Conservation (phyloP, 2,113 vertebrate species). For the Nannobrachium achirus region DNA sequence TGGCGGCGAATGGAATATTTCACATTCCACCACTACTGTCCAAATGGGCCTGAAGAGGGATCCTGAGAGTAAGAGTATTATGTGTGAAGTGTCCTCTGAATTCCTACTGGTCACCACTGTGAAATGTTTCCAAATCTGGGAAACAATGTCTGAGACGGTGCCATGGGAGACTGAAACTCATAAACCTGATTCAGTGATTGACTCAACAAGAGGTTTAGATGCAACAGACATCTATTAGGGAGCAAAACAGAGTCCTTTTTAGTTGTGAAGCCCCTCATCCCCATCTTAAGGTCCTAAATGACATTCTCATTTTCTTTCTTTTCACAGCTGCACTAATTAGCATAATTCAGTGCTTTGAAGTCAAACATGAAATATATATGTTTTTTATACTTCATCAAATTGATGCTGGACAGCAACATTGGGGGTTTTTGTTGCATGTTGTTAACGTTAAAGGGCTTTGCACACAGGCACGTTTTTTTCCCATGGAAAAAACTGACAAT, state of each 20-base stretch:
- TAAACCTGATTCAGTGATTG: constrained; percentile 12
- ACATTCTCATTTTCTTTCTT: neutral
- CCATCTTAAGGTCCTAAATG: neutral
- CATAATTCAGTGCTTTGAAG: neutral
- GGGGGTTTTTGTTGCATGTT: neutral
- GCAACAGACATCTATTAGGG: constrained; percentile 3
- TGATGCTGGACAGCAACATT: neutral
- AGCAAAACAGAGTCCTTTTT: constrained; percentile 12
- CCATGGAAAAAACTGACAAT: too few species aligned
- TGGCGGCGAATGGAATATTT: constrained; percentile 69
- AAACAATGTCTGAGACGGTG: constrained; percentile 44
- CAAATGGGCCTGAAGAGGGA: constrained; percentile 58
- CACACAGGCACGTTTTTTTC: too few species aligned
- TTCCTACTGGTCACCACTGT: constrained; percentile 46
- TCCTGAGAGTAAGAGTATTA: constrained; percentile 54
- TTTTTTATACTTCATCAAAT: neutral
- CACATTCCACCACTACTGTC: constrained; percentile 66
- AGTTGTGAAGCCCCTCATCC: constrained; percentile 5
- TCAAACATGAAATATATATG: neutral
- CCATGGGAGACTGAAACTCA: constrained; percentile 39
- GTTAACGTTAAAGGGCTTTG: neutral
- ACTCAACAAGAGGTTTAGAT: constrained; percentile 23
- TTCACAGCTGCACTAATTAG: neutral
- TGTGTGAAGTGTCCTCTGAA: constrained; percentile 47
- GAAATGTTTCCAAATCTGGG: constrained; percentile 46